Percentiles rank a stretch among this genome's conserved stretches.
phyloP scores from a whole-genome alignment of 2,113 vertebrate genomes.

The Gambusia affinis region DNA sequence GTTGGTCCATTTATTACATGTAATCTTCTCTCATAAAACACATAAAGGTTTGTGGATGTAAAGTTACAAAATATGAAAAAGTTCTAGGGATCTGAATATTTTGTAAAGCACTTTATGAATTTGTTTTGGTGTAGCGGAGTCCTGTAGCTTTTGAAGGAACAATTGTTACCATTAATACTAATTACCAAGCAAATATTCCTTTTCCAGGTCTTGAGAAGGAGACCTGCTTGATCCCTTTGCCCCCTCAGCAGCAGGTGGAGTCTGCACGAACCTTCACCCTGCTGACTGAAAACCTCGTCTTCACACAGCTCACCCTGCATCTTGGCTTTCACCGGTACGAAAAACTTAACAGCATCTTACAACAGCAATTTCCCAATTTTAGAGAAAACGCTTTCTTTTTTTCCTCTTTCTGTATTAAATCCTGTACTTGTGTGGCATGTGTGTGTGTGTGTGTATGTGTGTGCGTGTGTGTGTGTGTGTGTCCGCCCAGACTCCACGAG shows the following conservation, averaged over 20 bases:
- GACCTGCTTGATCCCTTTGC: slow-evolving; percentile 91
- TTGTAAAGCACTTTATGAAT: background rate
- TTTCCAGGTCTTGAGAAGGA: slow-evolving; percentile 93
- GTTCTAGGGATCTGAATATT: background rate
- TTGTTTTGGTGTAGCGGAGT: background rate
- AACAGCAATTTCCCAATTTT: too few relatives aligned
- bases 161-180: too few relatives aligned
- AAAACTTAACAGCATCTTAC: background rate
- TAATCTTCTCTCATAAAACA: background rate
- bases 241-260: slow-evolving; percentile 83
- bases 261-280: slow-evolving; percentile 92
- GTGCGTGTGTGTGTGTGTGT: slow-evolving; percentile 10
- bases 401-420: background rate
- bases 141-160: too few relatives aligned
- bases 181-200: too few relatives aligned
- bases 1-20: background rate
- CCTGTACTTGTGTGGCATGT: slow-evolving; percentile 6
- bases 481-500: slow-evolving; percentile 87
- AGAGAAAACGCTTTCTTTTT: too few relatives aligned
- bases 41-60: background rate
- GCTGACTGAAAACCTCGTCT: slow-evolving; percentile 94
- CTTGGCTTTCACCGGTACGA: slow-evolving; percentile 93
- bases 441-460: background rate
- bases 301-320: slow-evolving; percentile 92
- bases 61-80: background rate